Evolutionary conservation across 2,888 invertebrate genomes (phyloP).

Genomic region (Conops quadrifasciatus): DNA sequence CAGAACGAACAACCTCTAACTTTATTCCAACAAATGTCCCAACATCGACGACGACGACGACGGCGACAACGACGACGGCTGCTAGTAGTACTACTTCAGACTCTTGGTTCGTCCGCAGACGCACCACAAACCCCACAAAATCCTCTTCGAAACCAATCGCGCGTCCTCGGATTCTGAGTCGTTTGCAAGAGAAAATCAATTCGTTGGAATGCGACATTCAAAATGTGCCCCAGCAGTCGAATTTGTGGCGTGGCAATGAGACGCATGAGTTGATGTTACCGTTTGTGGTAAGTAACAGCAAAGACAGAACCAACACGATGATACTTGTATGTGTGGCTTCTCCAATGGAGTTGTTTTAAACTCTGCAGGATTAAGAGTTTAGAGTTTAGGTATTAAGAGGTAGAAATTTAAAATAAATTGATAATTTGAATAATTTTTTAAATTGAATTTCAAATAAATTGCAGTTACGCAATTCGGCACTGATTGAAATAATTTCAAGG

Average conservation of each 20-base stretch:
- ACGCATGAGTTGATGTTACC: constrained; percentile 76
- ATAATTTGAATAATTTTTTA: too few species aligned
- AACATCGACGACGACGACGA: background rate
- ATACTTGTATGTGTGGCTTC: too few species aligned
- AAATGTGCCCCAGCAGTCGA: constrained; percentile 72
- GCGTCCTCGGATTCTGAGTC: constrained; percentile 66
- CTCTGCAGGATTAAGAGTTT: too few species aligned
- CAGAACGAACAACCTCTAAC: background rate
- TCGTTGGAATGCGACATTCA: constrained; percentile 74
- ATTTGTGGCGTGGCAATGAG: constrained; percentile 77
- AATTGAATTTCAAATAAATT: too few species aligned
- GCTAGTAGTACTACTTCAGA: background rate
- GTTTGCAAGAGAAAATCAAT: constrained; percentile 72
- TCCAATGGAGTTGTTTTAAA: too few species aligned
- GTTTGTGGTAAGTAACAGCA: constrained; percentile 72
- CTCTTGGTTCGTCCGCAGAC: constrained; percentile 11
- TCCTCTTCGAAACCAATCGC: constrained; percentile 59
- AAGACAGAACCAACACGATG: too few species aligned
- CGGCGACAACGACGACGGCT: background rate
- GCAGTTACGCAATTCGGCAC: too few species aligned
- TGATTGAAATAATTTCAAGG: too few species aligned
- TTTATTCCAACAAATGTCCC: background rate
- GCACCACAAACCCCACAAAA: constrained; percentile 52
- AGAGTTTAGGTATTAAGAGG: too few species aligned
- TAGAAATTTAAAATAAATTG: too few species aligned